A percentile compares a stretch with the other conserved stretches of the same genome.
Conservation (phyloP, 2,113 vertebrate species). For the Apteryx mantelli region DNA sequence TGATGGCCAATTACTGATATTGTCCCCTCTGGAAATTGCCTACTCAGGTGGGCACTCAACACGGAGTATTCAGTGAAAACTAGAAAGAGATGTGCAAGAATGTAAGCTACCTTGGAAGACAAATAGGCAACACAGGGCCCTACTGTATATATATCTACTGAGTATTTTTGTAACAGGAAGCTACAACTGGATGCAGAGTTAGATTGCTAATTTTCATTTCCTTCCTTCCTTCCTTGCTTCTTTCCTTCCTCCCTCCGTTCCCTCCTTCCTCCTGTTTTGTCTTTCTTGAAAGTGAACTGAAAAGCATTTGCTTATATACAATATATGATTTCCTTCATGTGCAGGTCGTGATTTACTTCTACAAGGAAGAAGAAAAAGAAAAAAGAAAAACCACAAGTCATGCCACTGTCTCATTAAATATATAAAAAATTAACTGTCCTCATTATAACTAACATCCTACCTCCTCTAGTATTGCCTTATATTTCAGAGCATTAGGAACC, state of each 20-base stretch:
- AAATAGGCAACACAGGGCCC: neutral
- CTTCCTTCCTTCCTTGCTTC: neutral
- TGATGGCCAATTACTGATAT: fast-evolving
- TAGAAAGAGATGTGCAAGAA: neutral
- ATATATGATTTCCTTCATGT: constrained; percentile 1
- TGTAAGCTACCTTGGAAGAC: neutral
- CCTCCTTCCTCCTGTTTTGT: neutral
- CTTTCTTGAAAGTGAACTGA: neutral
- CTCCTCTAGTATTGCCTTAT: constrained; percentile 58
- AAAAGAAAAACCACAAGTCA: neutral
- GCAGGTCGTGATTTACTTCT: constrained; percentile 57
- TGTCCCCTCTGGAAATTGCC: neutral
- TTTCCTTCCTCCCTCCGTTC: neutral
- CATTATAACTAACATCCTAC: constrained; percentile 66
- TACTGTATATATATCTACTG: neutral
- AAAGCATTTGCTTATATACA: neutral
- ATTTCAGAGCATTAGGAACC: constrained; percentile 67
- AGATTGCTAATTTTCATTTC: neutral
- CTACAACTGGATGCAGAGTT: neutral
- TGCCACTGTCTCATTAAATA: constrained; percentile 45
- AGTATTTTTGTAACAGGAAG: neutral
- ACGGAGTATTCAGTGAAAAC: neutral
- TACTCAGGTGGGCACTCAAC: neutral
- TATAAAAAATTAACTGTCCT: constrained; percentile 42
- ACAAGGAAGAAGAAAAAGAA: constrained; percentile 15